Conservation (phyloP, 1,140 invertebrate genomes). For the Pseudomyrmex pallidus region DNA sequence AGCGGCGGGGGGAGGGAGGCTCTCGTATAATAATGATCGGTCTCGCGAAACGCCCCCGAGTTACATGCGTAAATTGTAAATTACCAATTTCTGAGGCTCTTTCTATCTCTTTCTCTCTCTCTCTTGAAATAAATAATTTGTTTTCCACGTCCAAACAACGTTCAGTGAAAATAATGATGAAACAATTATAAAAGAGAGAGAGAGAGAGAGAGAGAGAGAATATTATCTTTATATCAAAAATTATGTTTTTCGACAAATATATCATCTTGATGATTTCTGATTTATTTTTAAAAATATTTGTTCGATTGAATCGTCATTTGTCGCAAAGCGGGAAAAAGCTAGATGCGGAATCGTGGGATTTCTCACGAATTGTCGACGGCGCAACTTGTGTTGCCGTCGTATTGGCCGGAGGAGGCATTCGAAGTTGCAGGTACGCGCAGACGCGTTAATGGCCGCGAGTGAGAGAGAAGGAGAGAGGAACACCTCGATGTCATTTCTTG, state of each 20-base stretch:
- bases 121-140: constrained; percentile 44
- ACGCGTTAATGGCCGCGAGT: constrained; percentile 75
- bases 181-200: background rate
- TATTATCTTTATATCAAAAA: background rate
- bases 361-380: constrained; percentile 67
- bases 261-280: background rate
- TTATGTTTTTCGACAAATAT: background rate
- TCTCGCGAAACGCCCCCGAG: constrained; percentile 43
- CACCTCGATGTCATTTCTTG: constrained; percentile 74
- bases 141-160: background rate
- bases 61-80: constrained; percentile 57
- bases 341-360: constrained; percentile 63
- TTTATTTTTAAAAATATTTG: constrained; percentile 2
- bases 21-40: constrained; percentile 62
- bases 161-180: background rate
- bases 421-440: constrained; percentile 70
- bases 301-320: background rate
- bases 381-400: constrained; percentile 45
- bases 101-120: background rate
- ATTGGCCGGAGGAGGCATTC: constrained; percentile 63
- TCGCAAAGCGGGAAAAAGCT: background rate
- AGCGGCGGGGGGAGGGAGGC: constrained; percentile 16
- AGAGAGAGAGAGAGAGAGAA: background rate
- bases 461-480: constrained; percentile 22
- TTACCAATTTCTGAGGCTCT: constrained; percentile 23